Evolutionary conservation across 2,888 invertebrate genomes (phyloP).

Genomic region (Meandrusa payeni): DNA sequence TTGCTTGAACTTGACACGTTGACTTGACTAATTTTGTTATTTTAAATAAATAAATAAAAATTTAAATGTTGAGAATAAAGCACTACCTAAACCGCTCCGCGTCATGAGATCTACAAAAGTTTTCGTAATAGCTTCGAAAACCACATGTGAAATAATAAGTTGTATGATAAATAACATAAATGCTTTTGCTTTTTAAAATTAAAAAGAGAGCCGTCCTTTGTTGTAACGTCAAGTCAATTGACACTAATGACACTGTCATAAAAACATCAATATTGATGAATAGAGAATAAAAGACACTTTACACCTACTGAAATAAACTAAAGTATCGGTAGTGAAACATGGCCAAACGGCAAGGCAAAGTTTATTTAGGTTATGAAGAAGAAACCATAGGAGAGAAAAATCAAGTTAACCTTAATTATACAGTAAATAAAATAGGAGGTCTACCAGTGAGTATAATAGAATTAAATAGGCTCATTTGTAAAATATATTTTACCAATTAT

Average conservation of each 20-base stretch:
- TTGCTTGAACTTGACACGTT: no score
- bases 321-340: slow-evolving; percentile 47
- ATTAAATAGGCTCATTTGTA: no score
- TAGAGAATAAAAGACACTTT: not conserved
- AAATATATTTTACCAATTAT: no score
- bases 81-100: no score
- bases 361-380: slow-evolving; percentile 90
- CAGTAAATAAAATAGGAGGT: slow-evolving; percentile 92
- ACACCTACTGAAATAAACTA: not conserved
- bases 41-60: no score
- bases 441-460: slow-evolving; percentile 81
- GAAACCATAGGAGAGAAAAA: slow-evolving; percentile 87
- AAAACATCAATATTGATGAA: slow-evolving; percentile 5
- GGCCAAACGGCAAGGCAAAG: slow-evolving; percentile 80
- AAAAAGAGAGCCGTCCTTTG: not conserved
- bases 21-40: no score
- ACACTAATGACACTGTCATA: not conserved
- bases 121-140: no score
- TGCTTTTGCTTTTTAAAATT: not conserved
- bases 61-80: no score
- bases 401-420: slow-evolving; percentile 83
- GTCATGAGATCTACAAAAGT: no score
- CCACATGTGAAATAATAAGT: not conserved
- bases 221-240: slow-evolving; percentile 2
- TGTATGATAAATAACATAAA: not conserved